Evolutionary conservation across 2,113 vertebrate genomes (phyloP).

Genomic region (Aramus guarauna): DNA sequence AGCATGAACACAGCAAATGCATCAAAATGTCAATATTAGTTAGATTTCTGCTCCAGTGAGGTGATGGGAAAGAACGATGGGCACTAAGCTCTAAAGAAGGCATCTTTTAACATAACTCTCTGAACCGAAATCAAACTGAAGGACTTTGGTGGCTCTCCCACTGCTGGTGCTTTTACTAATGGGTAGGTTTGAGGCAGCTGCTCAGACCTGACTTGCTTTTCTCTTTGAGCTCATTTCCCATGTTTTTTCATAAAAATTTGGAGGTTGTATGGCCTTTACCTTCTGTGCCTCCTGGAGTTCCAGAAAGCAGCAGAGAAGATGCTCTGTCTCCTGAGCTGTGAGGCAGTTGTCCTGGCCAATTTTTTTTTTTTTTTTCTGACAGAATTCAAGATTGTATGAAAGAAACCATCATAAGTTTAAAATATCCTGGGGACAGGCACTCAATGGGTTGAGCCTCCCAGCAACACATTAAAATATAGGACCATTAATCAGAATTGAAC

Average conservation of each 20-base stretch:
- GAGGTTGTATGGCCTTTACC: neutral
- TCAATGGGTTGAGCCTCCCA: neutral
- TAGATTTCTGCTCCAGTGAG: neutral
- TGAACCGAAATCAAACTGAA: neutral
- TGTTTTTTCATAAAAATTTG: neutral
- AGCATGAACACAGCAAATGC: neutral
- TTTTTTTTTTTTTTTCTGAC: neutral
- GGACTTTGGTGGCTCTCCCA: neutral
- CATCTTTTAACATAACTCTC: neutral
- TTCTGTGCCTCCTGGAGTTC: neutral
- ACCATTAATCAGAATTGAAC: neutral
- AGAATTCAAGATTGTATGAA: neutral
- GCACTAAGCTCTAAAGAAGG: neutral
- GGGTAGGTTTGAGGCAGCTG: neutral
- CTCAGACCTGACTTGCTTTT: neutral
- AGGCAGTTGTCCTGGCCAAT: neutral
- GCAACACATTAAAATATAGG: neutral
- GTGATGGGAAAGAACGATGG: neutral
- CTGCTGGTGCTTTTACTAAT: neutral
- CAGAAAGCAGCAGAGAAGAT: neutral
- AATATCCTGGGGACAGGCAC: neutral
- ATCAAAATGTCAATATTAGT: neutral
- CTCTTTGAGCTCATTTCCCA: neutral
- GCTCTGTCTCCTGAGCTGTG: neutral
- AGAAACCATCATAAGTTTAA: neutral